Base-by-base conservation (phyloP, 2,888 invertebrate genomes). In the Andrena bucephala region DNA sequence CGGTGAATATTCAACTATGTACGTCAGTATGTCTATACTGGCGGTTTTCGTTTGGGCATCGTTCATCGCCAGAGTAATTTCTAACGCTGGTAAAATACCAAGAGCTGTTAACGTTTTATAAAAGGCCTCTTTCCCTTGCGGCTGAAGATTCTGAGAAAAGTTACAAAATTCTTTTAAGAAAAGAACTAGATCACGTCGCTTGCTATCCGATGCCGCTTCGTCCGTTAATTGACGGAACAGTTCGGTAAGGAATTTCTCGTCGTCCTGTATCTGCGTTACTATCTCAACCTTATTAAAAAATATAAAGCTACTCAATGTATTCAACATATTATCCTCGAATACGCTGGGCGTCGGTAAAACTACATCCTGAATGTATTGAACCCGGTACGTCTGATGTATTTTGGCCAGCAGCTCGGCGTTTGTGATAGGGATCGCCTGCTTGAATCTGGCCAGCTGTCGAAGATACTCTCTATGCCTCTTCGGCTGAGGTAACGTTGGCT, bases 281-380 rank as follows among this genome's bases (percentile, higher is more conserved):
- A 99, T 99, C 95, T 99, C 99, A 94, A 99, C 98, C 95, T 99
- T 99, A 95, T 99, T 99, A 95, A 99, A 99, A 96, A 99, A 99
- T 95, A 99, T 98, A 95, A 99, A 99, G 95, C 99, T 99, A 94
- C 98, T 98, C 92, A 99, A 95, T 82, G 99, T 98, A 92, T 99
- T 99, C 87, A 99, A 96, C 96, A 99, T 97, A 94, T 99, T 99
- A 94, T 99, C 99, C 94, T 99, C 99, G 94, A 99, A 99, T 91
- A 99, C 98, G 89, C 99, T 99, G 13, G 99, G 99, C 67, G 99
- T 98, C 31, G 99, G 99, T 93, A 99, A 95, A 91, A 99, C 99
- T 91, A 99, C 99, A 95, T 99, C 99, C 94, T 98, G 98, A 92
- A 99, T 99, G 95, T 99, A 99, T 95, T 99, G 99, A 92, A 99